Evolutionary conservation across 2,797 vertebrate genomes (phyloP).

Genomic region (Hirundo rustica): DNA sequence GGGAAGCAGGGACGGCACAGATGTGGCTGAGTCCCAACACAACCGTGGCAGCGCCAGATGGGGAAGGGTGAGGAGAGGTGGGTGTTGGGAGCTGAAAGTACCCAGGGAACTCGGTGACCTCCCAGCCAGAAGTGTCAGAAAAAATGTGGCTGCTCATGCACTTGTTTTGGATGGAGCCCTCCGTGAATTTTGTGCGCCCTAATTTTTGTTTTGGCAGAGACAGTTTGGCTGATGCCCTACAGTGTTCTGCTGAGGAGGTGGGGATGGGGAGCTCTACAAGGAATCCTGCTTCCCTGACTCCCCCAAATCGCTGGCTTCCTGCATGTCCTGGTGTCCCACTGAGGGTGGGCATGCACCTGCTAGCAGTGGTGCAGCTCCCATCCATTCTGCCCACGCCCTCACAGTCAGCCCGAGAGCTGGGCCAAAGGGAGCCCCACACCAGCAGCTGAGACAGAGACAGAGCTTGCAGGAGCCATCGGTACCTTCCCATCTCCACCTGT

Average conservation of each 20-base stretch:
- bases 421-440: rapidly evolving
- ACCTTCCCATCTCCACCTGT: background rate
- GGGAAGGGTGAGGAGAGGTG: background rate
- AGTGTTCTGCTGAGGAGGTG: background rate
- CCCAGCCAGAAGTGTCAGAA: background rate
- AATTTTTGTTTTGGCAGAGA: background rate
- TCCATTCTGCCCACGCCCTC: background rate
- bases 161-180: background rate
- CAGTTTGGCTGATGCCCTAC: background rate
- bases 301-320: rapidly evolving
- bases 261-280: background rate
- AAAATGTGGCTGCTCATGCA: rapidly evolving
- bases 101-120: background rate
- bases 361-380: background rate
- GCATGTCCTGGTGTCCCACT: background rate
- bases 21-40: rapidly evolving
- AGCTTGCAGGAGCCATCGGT: background rate
- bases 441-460: background rate
- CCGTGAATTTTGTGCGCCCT: background rate
- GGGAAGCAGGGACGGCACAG: background rate
- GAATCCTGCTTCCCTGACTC: background rate
- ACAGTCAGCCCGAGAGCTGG: background rate
- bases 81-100: background rate
- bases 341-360: background rate
- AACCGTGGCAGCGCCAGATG: background rate